Conservation (phyloP, 1,140 invertebrate species). For the Centruroides sculpturatus region DNA sequence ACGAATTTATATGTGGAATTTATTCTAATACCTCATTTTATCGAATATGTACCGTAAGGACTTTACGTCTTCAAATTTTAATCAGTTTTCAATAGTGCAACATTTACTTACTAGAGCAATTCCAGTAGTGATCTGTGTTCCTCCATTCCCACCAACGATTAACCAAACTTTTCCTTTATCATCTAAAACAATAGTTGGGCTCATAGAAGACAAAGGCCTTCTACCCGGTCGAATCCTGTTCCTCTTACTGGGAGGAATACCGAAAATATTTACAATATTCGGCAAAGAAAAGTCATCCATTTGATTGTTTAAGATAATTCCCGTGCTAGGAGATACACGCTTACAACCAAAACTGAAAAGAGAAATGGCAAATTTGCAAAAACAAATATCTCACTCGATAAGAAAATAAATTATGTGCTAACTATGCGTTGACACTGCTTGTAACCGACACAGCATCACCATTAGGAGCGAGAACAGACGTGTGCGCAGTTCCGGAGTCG, state of each 20-base stretch:
- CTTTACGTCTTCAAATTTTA: no score
- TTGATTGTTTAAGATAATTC: constrained; percentile 80
- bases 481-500: constrained; percentile 76
- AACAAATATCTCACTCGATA: no score
- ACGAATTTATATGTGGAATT: no score
- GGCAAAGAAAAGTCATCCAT: constrained; percentile 93
- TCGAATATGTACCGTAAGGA: no score
- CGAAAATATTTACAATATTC: constrained; percentile 56
- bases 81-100: no score
- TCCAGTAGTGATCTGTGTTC: constrained; percentile 59
- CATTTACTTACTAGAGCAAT: constrained; percentile 30
- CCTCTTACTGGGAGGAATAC: constrained; percentile 52
- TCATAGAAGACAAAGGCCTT: constrained; percentile 81
- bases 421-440: constrained; percentile 81
- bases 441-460: constrained; percentile 87
- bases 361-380: constrained; percentile 13
- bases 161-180: constrained; percentile 51
- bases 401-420: constrained; percentile 27
- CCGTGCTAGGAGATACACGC: constrained; percentile 46
- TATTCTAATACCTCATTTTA: no score
- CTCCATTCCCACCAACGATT: constrained; percentile 81
- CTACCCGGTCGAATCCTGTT: constrained; percentile 69
- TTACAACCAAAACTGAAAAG: constrained; percentile 32
- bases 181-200: constrained; percentile 66
- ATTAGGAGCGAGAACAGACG: constrained; percentile 64